A percentile compares a stretch with the other conserved stretches of the same genome.
Evolutionary conservation across 2,888 invertebrate genomes (phyloP).

Genomic region (Drosophila fulvimacula): DNA sequence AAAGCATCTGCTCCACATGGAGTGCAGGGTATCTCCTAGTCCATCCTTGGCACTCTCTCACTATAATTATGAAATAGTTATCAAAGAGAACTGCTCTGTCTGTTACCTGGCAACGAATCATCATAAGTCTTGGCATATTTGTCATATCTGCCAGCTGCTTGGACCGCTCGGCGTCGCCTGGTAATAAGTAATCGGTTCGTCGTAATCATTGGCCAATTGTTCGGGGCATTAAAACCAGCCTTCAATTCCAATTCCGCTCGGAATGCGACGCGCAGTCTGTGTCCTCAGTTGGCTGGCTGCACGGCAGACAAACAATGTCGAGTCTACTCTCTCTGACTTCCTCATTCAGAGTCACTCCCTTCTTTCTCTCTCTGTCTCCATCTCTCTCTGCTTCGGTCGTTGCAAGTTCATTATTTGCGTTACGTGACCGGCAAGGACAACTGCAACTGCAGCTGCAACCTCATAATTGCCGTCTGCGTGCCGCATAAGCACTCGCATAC

Average conservation of each 20-base stretch:
- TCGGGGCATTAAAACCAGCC: conserved; percentile 50
- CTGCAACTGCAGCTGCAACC: conserved; percentile 36
- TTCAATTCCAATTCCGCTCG: not conserved
- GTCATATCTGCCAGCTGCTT: conserved; percentile 18
- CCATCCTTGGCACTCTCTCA: not conserved
- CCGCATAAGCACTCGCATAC: conserved; percentile 33
- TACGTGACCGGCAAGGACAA: conserved; percentile 70
- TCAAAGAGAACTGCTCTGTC: not conserved
- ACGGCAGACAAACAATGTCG: conserved; percentile 55
- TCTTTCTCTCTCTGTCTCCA: not conserved
- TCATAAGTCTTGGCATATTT: no score
- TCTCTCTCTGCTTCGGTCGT: conserved; percentile 8
- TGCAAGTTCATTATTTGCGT: conserved; percentile 70
- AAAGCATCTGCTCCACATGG: not conserved
- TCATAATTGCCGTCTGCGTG: conserved; percentile 63
- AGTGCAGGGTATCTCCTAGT: not conserved
- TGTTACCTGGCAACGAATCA: not conserved
- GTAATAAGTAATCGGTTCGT: conserved; percentile 63
- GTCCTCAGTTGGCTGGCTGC: conserved; percentile 12
- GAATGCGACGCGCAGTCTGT: not conserved
- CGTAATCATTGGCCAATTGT: conserved; percentile 59
- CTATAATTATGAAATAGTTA: not conserved
- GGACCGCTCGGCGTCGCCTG: conserved; percentile 30
- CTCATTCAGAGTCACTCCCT: not conserved
- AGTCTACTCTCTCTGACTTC: conserved; percentile 18